These are phyloP conservation scores for Fabriciana adippe DNA, from an alignment of 2,888 invertebrate species.

Conservation along the genomic window DNA sequence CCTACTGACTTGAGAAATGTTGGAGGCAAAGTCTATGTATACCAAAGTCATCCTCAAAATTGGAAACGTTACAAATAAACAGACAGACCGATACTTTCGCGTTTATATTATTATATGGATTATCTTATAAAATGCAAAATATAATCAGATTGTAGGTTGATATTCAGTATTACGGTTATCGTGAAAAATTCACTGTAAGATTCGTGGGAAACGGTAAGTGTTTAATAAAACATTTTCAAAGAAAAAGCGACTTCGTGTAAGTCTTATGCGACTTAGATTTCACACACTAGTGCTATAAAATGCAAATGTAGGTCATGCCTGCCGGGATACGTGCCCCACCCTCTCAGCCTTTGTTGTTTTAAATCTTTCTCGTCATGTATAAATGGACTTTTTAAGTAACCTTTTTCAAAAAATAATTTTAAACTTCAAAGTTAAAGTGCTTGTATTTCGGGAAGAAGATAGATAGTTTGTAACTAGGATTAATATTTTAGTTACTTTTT, in stretches of 20 bases:
- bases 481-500: too few species aligned
- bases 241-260: slow-evolving; percentile 7
- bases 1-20: too few species aligned
- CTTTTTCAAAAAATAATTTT: slow-evolving; percentile 16
- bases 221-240: slow-evolving; percentile 3
- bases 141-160: too few species aligned
- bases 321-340: slow-evolving; percentile 22
- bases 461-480: too few species aligned
- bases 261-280: slow-evolving; percentile 10
- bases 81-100: too few species aligned
- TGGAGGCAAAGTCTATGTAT: too few species aligned
- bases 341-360: slow-evolving; percentile 24
- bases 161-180: neutral
- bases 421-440: neutral
- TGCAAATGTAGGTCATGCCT: slow-evolving; percentile 31
- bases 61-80: too few species aligned
- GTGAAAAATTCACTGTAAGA: neutral
- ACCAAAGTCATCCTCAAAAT: too few species aligned
- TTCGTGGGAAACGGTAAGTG: neutral
- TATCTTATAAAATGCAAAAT: too few species aligned
- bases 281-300: slow-evolving; percentile 19
- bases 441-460: neutral
- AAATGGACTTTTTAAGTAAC: slow-evolving; percentile 21
- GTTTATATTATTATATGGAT: too few species aligned
- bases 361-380: slow-evolving; percentile 8